phyloP scores from a whole-genome alignment of 2,797 vertebrate species.

The Melanotaenia boesemani region DNA sequence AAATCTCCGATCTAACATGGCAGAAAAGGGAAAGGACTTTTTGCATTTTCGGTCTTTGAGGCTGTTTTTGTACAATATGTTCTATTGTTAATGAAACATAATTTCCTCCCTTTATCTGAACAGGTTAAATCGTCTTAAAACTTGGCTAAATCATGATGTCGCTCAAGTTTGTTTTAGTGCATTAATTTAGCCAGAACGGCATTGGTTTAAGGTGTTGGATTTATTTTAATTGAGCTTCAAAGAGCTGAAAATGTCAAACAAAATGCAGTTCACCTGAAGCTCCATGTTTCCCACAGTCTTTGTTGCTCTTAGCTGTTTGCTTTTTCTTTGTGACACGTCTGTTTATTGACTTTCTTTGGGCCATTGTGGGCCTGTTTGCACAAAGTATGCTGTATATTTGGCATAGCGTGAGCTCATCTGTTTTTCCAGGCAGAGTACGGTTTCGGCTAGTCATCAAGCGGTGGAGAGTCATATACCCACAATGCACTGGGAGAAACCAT shows the following conservation, averaged over 20 bases:
- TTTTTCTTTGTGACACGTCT: conserved; percentile 31
- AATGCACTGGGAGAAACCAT: conserved; percentile 40
- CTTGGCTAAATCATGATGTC: too few relatives aligned
- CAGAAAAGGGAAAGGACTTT: background rate
- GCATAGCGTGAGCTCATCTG: conserved; percentile 48
- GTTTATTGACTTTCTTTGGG: conserved; percentile 61
- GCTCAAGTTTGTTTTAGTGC: background rate
- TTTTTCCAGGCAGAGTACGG: conserved; percentile 45
- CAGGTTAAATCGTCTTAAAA: background rate
- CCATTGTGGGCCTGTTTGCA: conserved; percentile 5
- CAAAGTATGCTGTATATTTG: conserved; percentile 42
- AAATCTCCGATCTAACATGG: background rate
- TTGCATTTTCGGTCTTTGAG: background rate
- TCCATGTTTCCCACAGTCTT: conserved; percentile 21
- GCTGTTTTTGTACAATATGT: background rate
- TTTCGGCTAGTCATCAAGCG: conserved; percentile 19
- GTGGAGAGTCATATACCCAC: conserved; percentile 42
- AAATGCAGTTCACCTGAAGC: background rate
- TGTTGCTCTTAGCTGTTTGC: conserved; percentile 32
- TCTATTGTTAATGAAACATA: background rate
- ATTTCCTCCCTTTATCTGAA: background rate
- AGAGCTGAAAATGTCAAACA: background rate
- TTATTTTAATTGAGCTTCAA: background rate
- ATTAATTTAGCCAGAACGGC: too few relatives aligned
- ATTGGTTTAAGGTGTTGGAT: background rate